These are phyloP conservation scores for Scaptomyza tumidula DNA, from an alignment of 2,888 invertebrate species.

Conservation along the genomic window DNA sequence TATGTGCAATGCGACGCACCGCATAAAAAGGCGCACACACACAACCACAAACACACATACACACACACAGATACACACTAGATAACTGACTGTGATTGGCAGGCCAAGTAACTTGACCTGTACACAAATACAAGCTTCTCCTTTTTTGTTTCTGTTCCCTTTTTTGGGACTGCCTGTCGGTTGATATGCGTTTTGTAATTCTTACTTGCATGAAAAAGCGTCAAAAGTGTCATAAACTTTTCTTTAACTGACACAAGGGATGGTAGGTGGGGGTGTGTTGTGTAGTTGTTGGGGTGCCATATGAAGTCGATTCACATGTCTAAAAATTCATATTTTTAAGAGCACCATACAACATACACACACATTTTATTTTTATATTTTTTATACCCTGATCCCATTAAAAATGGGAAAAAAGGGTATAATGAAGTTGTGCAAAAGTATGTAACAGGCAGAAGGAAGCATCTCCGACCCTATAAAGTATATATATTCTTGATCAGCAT, in stretches of 20 bases:
- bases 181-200: slow-evolving; percentile 68
- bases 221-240: slow-evolving; percentile 68
- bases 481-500: too few species aligned
- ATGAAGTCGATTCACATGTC: slow-evolving; percentile 50
- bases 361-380: not conserved
- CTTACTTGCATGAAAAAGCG: slow-evolving; percentile 62
- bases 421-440: too few species aligned
- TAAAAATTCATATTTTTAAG: slow-evolving; percentile 47
- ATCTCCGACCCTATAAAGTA: too few species aligned
- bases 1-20: slow-evolving; percentile 70
- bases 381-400: too few species aligned
- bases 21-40: slow-evolving; percentile 19
- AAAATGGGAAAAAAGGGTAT: too few species aligned
- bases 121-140: not conserved
- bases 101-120: slow-evolving; percentile 62
- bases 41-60: slow-evolving; percentile 2
- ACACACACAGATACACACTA: slow-evolving; percentile 5
- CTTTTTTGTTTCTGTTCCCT: not conserved
- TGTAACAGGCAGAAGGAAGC: too few species aligned
- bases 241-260: slow-evolving; percentile 25
- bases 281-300: slow-evolving; percentile 22
- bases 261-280: not conserved
- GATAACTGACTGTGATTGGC: slow-evolving; percentile 56
- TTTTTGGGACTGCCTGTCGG: slow-evolving; percentile 34
- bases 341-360: slow-evolving; percentile 13